Evolutionary conservation across 2,113 vertebrate genomes (phyloP).

Genomic region (Orycteropus afer): DNA sequence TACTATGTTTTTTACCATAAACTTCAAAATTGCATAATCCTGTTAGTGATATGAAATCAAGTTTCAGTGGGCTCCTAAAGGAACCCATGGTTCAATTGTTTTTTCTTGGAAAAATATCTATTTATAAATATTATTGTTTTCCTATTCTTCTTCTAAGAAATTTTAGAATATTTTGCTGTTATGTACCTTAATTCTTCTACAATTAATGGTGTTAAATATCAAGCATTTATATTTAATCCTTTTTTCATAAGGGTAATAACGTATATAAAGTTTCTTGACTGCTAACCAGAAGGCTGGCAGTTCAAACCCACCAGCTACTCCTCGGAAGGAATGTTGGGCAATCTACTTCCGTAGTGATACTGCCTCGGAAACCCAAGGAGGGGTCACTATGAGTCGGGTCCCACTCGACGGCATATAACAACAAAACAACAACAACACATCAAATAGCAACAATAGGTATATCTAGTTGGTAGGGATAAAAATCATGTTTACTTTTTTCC

Average conservation of each 20-base stretch:
- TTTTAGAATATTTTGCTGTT: not conserved
- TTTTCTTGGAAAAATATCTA: not conserved
- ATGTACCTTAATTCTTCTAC: not conserved
- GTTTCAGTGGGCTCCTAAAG: not conserved
- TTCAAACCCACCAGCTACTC: no score
- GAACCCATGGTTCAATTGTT: not conserved
- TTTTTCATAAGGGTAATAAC: not conserved
- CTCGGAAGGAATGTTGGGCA: no score
- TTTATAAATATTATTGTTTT: not conserved
- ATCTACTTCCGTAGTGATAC: no score
- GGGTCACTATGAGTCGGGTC: no score
- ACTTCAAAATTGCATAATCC: not conserved
- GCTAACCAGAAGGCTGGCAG: no score
- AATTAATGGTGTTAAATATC: slow-evolving; percentile 4
- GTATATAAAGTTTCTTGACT: not conserved
- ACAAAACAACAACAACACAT: no score
- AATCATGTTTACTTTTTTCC: not conserved
- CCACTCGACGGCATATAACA: no score
- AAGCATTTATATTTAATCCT: not conserved
- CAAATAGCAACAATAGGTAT: not conserved
- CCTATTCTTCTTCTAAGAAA: not conserved
- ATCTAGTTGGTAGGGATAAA: not conserved
- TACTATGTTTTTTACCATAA: not conserved
- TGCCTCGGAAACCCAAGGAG: no score
- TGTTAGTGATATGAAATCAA: not conserved